phyloP scores from a whole-genome alignment of 2,113 vertebrate species.

The Penelope pileata region DNA sequence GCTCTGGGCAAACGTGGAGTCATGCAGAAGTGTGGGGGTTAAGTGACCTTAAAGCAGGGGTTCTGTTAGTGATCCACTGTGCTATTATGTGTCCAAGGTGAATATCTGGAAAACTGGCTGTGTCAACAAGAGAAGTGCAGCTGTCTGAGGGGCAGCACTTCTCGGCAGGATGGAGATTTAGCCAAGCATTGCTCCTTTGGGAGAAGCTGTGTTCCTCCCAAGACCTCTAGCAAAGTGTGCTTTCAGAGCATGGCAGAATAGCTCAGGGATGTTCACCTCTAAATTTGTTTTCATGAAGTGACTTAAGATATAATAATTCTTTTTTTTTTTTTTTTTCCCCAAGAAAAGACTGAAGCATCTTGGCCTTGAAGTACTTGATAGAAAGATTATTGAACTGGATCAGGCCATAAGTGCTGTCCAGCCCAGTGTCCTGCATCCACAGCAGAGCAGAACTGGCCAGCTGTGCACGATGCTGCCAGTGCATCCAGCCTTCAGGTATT shows the following conservation, averaged over 20 bases:
- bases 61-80: neutral
- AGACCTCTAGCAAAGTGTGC: neutral
- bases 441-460: neutral
- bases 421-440: neutral
- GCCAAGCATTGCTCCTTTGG: neutral
- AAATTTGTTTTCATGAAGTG: neutral
- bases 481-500: neutral
- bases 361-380: neutral
- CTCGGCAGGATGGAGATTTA: neutral
- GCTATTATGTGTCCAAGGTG: neutral
- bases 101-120: neutral
- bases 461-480: fast-evolving
- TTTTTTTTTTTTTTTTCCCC: too few relatives aligned
- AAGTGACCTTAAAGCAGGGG: neutral
- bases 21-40: fast-evolving
- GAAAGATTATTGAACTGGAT: neutral
- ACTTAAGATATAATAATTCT: neutral
- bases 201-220: neutral
- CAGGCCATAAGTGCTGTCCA: neutral
- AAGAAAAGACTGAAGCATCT: neutral
- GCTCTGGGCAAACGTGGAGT: fast-evolving
- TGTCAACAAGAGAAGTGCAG: neutral
- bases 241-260: neutral
- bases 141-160: neutral
- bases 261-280: neutral